Evolutionary conservation across 2,113 vertebrate species (phyloP), one percentile per base, ranked within the genome.

Genomic region (Hypanus sabinus): DNA sequence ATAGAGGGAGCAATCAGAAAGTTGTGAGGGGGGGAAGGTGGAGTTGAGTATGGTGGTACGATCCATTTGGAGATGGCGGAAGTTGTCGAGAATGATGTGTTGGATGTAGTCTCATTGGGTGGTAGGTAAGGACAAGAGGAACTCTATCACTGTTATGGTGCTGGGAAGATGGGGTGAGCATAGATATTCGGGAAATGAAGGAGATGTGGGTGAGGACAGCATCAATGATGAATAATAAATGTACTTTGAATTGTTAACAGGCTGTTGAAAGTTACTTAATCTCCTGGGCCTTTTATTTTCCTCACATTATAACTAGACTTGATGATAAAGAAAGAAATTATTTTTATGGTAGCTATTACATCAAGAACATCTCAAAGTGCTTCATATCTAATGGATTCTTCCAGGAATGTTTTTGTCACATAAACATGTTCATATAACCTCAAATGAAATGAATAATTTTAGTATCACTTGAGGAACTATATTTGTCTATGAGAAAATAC

Each of bases 371-470:
- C 36, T 16, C 18, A 81, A 79, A 81, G 79, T 81, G 33, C 18
- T 38, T 33, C 38, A 81, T 81, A 79, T 33, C 27, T 14, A 81
- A 38, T 81, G 5, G 46, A 83, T 57, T 57, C 20, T 55, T 83
- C 11, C 22, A 57, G 6, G 80, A 57, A 55, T 83, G 80, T 20
- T 57, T 20, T 18, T 83, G 6, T 22, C 9, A 83, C 20, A 8
- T 24, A 38, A 81, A 5, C 18, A 79, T 33, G 76, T 36, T 79
- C 76, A 27, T 11, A 33, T 36, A 81, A 81, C 36, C 38, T 81
- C 80, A 83, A 83, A 81, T 38, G 36, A 83, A 46, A 83, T 83
- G 38, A 83, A 83, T 83, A 83, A 10, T 83, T 55, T 83, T 27
- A 46, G 38, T 83, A 36, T 83, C 46, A 7, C 18, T 55, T 27